Evolutionary conservation across 53 echinoderm and acorn worm genomes (phyloP), one percentile per base, ranked within the genome.

Genomic region (Paracentrotus lividus): DNA sequence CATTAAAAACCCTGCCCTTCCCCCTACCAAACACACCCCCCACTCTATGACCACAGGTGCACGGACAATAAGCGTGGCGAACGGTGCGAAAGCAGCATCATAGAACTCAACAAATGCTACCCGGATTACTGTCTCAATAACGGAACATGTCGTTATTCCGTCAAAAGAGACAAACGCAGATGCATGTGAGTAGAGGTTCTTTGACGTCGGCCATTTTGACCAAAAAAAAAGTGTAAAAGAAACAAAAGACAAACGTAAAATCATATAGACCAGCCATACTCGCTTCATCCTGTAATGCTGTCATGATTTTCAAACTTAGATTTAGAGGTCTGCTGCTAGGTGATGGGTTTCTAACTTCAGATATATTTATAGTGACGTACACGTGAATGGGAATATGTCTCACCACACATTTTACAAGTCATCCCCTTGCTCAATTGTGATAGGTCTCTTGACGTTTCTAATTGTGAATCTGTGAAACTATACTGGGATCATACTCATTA

Each of bases 101-200:
- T 92, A 42, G 56, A 92, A 92, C 53, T 59, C 5, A 92, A 58
- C 81, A 92, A 77, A 92, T 92, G 92, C 92, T 92, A 92, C 92
- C 27, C 58, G 40, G 92, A 81, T 12, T 92, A 78, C 43, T 92
- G 92, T 92, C 56, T 55, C 55, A 92, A 92, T 92, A 92, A 92
- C 81, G 92, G 92, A 77, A 92, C 92, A 47, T 92, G 92, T 92
- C 92, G 92, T 13, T 92, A 92, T 92, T 78, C 77, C 57, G 92
- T 34, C 55, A 92, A 92, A 92, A 33, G 81, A 92, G 92, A 92
- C 92, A 92, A 92, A 57, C 92, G 92, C 36, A 92, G 92, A 92
- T 92, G 92, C 92, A 92, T 92, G 92, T 92, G 92, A 92, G 92
- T 92, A 92, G 56, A 81, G 81, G 81, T 64, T 8, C 32, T 72